Evolutionary conservation across 2,888 invertebrate species (phyloP).

Genomic region (Podabrus alpinus): DNA sequence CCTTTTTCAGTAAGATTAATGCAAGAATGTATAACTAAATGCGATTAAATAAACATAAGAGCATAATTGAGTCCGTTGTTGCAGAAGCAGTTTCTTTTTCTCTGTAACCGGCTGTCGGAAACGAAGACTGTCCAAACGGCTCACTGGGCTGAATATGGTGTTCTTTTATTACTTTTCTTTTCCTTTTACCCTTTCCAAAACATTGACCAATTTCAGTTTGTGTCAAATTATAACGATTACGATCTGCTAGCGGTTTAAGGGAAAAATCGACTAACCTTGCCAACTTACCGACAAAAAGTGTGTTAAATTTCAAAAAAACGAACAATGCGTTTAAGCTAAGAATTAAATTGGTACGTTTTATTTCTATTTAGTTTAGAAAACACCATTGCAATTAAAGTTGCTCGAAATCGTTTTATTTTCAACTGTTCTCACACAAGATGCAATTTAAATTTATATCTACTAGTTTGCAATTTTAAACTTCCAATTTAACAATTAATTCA

Average conservation of each 20-base stretch:
- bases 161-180: conserved; percentile 54
- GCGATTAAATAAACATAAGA: conserved; percentile 20
- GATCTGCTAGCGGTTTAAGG: conserved; percentile 43
- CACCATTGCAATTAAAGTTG: neutral
- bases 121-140: conserved; percentile 35
- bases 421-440: neutral
- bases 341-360: neutral
- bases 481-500: neutral
- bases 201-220: conserved; percentile 52
- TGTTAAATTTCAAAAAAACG: neutral
- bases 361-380: neutral
- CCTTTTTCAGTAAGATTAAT: neutral
- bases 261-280: conserved; percentile 22
- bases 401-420: neutral
- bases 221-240: conserved; percentile 52
- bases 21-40: conserved; percentile 6
- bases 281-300: neutral
- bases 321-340: neutral
- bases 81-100: conserved; percentile 47
- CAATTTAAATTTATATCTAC: neutral
- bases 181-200: conserved; percentile 45
- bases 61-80: conserved; percentile 22
- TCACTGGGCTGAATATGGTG: conserved; percentile 45
- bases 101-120: conserved; percentile 42
- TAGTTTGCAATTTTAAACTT: neutral